These are phyloP conservation scores for Setophaga petechia DNA, from an alignment of 2,113 vertebrate genomes.

Conservation along the genomic window DNA sequence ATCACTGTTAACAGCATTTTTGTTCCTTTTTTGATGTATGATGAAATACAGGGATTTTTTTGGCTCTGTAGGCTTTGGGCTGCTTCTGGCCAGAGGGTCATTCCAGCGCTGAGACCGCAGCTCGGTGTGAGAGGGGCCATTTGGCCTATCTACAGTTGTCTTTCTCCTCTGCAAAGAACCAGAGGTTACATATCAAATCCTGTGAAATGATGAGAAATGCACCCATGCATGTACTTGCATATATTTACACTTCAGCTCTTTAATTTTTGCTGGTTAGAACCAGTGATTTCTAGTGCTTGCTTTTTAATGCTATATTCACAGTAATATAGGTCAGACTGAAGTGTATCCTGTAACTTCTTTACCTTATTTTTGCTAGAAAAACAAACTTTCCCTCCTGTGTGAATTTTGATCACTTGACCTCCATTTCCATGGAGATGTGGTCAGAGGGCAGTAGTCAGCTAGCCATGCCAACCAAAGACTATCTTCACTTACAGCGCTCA, in stretches of 20 bases:
- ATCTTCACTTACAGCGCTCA: background rate
- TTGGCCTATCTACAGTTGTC: background rate
- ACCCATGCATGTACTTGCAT: background rate
- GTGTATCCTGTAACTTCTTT: background rate
- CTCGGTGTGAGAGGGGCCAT: background rate
- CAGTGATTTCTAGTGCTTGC: background rate
- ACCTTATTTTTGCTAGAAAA: background rate
- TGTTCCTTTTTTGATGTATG: background rate
- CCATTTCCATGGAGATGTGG: slow-evolving; percentile 29
- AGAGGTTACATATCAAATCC: background rate
- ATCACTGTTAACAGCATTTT: background rate
- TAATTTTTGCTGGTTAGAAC: background rate
- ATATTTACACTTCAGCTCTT: background rate
- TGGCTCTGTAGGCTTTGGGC: background rate
- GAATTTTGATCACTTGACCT: slow-evolving; percentile 23
- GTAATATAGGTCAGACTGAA: background rate
- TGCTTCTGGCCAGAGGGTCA: background rate
- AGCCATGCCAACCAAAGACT: background rate
- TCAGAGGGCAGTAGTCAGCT: background rate
- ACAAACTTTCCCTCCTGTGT: background rate
- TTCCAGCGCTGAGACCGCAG: background rate
- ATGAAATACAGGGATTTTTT: background rate
- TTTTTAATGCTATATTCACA: background rate
- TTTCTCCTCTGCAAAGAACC: background rate
- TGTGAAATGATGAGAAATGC: background rate